phyloP scores from a whole-genome alignment of 1,140 invertebrate species.

The Polypedilum pembai region DNA sequence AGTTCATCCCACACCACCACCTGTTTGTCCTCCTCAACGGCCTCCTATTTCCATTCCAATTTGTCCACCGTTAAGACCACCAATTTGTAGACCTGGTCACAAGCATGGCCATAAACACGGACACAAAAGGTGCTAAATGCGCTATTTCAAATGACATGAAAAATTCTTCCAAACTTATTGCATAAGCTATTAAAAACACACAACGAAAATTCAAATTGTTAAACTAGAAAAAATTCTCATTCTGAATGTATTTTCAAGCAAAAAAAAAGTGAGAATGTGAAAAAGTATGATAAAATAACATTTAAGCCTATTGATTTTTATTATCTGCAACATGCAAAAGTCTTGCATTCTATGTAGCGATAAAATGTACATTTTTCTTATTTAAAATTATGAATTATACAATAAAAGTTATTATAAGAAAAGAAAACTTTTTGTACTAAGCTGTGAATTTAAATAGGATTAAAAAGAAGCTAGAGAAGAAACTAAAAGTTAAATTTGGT shows the following conservation, averaged over 20 bases:
- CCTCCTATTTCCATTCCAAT: neutral
- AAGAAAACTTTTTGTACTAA: too few species aligned
- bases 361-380: neutral
- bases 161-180: neutral
- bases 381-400: too few species aligned
- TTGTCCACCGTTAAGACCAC: neutral
- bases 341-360: neutral
- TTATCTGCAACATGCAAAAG: conserved; percentile 23
- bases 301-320: conserved; percentile 6
- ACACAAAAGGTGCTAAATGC: neutral
- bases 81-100: neutral
- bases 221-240: neutral
- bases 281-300: neutral
- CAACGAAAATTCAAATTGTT: neutral
- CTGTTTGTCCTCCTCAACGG: neutral
- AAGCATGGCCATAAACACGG: neutral
- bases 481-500: too few species aligned
- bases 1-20: neutral
- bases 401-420: too few species aligned
- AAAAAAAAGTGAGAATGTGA: neutral
- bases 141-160: neutral
- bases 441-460: too few species aligned
- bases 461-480: too few species aligned
- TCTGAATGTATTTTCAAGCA: neutral
- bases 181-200: neutral